Evolutionary conservation across 1,140 invertebrate genomes (phyloP), one percentile per base, ranked within the genome.

Genomic region (Drosophila ananassae): DNA sequence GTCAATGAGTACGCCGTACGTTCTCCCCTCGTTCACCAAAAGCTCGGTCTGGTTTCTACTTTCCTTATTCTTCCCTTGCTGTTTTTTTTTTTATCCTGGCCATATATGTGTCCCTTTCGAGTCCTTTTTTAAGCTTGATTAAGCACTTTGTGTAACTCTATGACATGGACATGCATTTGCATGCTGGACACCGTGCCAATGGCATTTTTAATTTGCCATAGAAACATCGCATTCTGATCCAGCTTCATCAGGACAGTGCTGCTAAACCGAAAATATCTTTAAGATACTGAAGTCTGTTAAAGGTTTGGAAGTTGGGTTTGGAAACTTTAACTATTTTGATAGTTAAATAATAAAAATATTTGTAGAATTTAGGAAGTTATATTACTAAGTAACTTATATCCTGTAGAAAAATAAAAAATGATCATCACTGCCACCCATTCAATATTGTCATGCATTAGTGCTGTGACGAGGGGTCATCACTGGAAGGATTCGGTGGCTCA

Each of bases 121-220:
- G 82, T 79, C 66, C 83, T 76, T 82, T 89, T 89, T 87, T 89
- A 75, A 76, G 83, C 83, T 83, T 89, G 83, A 87, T 87, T 82
- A 87, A 89, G 83, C 83, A 87, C 83, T 87, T 87, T 87, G 82
- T 89, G 83, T 89, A 82, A 87, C 79, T 82, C 78, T 77, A 89
- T 81, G 78, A 87, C 75, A 87, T 75, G 83, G 78, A 87, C 64
- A 87, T 89, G 64, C 62, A 71, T 62, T 74, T 68, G 61, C 62
- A 76, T 76, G 63, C 57, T 60, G 58, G 56, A 47, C 54, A 57
- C 39, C 58, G 51, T 69, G 59, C 78, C 79, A 69, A 69, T 79
- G 83, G 83, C 79, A 89, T 89, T 89, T 89, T 89, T 82, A 89
- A 89, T 89, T 89, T 89, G 61, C 73, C 55, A 63, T 50, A 53